Base-by-base conservation (phyloP, 2,888 invertebrate species). In the Rhimphoctona megacephalus region DNA sequence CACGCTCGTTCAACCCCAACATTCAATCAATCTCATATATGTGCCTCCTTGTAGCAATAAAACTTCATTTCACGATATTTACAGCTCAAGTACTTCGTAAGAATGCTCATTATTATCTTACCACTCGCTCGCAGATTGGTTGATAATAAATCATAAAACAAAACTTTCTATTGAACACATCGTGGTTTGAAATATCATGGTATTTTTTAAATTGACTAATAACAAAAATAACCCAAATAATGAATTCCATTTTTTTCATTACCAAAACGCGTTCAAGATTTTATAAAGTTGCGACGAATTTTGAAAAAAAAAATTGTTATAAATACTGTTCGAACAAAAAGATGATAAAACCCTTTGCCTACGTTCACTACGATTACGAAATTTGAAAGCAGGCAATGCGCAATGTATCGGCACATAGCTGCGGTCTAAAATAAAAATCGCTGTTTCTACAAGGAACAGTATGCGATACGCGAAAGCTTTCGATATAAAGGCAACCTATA, bases 11-110 rank as follows among this genome's bases (percentile, higher is more conserved):
- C 74, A 49, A 61, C 67, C 86, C 72, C 77, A 30, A 77, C 86
- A 83, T 86, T 86, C 80, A 83, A 86, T 86, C 86, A 86, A 61
- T 67, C 83, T 43, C 73, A 67, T 77, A 54, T 19, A 67, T 57
- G 39, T 22, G n/a, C 67, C 33, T 36, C 39, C 39, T 49, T 39
- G 36, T 33, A 36, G 19, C 0, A 5, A 46, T 25, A n/a, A 52
- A 54, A 78, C 36, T 52, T 78, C 5, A 33, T 49, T 36, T 69
- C 52, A 9, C 54, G 52, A 54, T 67, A 78, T 39, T 78, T 69
- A 66, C 36, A 52, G 66, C 33, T 17, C 39, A 11, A 67, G 22
- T 67, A 36, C 36, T 7, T 76, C 30, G 46, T 17, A 19, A 43
- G 30, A 30, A n/a, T 46, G 25, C 61, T 64, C 64, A 30, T 46